Evolutionary conservation across 2,797 vertebrate species (phyloP).

Genomic region (Meda fulgida): DNA sequence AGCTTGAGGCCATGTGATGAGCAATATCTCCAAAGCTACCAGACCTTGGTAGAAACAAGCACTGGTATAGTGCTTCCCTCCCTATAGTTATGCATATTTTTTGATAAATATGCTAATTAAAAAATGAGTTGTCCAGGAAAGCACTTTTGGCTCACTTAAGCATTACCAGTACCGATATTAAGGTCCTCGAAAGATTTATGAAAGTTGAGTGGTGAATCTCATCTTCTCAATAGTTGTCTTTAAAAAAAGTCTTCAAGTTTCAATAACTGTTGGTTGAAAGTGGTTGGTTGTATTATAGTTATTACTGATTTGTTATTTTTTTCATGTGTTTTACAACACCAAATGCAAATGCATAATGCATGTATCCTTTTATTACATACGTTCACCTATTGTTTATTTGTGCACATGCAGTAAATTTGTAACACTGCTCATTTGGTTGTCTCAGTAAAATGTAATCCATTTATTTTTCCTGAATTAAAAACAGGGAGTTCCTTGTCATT

Average conservation of each 20-base stretch:
- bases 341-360: neutral
- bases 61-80: slow-evolving; percentile 32
- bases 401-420: neutral
- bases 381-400: neutral
- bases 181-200: slow-evolving; percentile 54
- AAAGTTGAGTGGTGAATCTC: slow-evolving; percentile 40
- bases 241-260: slow-evolving; percentile 49
- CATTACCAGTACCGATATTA: slow-evolving; percentile 51
- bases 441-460: neutral
- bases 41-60: slow-evolving; percentile 40
- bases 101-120: slow-evolving; percentile 64
- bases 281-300: neutral
- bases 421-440: neutral
- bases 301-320: neutral
- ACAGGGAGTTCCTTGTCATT: neutral
- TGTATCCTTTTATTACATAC: neutral
- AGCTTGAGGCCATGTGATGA: slow-evolving; percentile 39
- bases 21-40: slow-evolving; percentile 41
- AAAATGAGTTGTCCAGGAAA: slow-evolving; percentile 52
- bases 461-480: slow-evolving; percentile 11
- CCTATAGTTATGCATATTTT: slow-evolving; percentile 47
- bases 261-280: neutral
- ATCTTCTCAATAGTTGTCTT: slow-evolving; percentile 47
- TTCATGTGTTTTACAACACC: neutral
- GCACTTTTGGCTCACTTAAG: slow-evolving; percentile 48